phyloP scores from a whole-genome alignment of 2,797 vertebrate species.

The Anguilla marmorata region DNA sequence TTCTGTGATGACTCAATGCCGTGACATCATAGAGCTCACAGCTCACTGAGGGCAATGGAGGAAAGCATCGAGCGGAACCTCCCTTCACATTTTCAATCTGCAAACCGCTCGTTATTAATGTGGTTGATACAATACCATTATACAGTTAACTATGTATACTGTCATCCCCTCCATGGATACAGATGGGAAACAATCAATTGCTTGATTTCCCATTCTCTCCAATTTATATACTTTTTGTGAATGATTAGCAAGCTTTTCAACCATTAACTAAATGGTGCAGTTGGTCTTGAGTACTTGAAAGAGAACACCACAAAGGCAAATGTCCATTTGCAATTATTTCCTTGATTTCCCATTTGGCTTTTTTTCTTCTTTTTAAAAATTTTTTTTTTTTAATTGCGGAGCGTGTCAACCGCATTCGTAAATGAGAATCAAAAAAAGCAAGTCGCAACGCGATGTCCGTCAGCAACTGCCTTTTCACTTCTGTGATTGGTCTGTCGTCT shows the following conservation, averaged over 20 bases:
- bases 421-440: background rate
- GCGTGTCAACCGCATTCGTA: background rate
- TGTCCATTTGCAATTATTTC: background rate
- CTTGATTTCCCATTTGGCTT: background rate
- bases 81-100: background rate
- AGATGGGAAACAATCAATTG: background rate
- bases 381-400: background rate
- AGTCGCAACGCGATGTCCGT: background rate
- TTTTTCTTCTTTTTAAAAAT: background rate
- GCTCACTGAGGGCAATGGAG: background rate
- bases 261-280: background rate
- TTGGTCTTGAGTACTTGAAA: background rate
- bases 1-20: background rate
- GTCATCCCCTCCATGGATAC: background rate
- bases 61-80: background rate
- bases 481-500: background rate
- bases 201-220: background rate
- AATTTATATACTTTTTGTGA: background rate
- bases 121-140: background rate
- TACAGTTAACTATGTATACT: background rate
- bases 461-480: background rate
- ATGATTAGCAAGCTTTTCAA: background rate
- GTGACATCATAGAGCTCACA: background rate
- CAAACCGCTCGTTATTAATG: background rate
- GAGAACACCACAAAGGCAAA: background rate